These are phyloP conservation scores for Mirza zaza DNA, from an alignment of 2,113 vertebrate species.

Conservation along the genomic window DNA sequence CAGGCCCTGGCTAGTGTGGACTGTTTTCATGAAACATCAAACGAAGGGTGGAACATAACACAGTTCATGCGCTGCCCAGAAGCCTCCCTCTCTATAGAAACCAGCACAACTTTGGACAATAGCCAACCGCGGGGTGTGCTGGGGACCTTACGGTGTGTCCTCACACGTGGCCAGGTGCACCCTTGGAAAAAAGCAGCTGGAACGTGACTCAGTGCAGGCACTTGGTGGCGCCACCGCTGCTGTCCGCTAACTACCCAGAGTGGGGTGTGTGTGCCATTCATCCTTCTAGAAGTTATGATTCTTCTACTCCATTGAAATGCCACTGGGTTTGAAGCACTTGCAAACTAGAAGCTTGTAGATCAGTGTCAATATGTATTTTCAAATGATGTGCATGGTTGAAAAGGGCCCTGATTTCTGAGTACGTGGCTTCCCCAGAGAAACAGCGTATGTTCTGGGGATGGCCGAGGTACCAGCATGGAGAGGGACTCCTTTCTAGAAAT, in stretches of 20 bases:
- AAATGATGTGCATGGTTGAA: constrained; percentile 57
- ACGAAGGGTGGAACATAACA: rapidly evolving
- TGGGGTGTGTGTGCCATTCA: background rate
- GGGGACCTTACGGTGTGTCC: background rate
- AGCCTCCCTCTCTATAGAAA: background rate
- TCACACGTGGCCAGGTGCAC: rapidly evolving
- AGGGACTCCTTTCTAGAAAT: background rate
- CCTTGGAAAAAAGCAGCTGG: background rate
- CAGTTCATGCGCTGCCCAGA: background rate
- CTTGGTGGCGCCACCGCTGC: background rate
- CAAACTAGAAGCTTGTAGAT: constrained; percentile 23
- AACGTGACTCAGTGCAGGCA: background rate
- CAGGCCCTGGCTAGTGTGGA: background rate
- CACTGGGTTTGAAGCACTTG: background rate
- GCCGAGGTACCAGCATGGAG: background rate
- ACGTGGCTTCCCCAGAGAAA: constrained; percentile 50
- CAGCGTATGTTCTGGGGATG: background rate
- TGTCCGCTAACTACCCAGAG: background rate
- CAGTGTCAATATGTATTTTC: constrained; percentile 61
- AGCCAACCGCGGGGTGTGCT: background rate
- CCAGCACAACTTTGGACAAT: background rate
- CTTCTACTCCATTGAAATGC: background rate
- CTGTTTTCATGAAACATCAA: background rate
- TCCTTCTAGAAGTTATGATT: background rate
- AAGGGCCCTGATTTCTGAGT: constrained; percentile 48